These are phyloP conservation scores for Drosophila falleni DNA, from an alignment of 2,888 invertebrate genomes.

Conservation along the genomic window DNA sequence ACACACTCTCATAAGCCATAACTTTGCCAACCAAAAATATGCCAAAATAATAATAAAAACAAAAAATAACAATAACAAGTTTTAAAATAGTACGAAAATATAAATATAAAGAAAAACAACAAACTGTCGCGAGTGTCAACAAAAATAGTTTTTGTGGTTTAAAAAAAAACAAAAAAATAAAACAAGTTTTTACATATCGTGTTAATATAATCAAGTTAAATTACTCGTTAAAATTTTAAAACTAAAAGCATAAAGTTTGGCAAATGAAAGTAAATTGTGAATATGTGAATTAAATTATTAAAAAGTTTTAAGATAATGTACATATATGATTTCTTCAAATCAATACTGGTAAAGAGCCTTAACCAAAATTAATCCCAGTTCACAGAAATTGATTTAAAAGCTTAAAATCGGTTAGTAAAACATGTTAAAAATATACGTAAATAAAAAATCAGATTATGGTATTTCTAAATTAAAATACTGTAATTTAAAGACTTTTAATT, in stretches of 20 bases:
- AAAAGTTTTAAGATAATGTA: neutral
- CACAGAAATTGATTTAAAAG: no score
- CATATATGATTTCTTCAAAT: neutral
- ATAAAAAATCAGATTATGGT: no score
- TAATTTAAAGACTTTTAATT: no score
- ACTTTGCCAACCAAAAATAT: slow-evolving; percentile 33
- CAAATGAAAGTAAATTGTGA: neutral
- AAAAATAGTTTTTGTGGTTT: neutral
- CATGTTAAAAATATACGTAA: no score
- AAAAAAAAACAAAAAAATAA: neutral
- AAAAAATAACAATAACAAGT: slow-evolving; percentile 7
- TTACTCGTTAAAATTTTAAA: neutral
- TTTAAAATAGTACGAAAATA: slow-evolving; percentile 4
- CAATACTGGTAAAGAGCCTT: neutral
- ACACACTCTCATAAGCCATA: slow-evolving; percentile 10
- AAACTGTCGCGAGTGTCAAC: slow-evolving; percentile 4
- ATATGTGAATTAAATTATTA: neutral
- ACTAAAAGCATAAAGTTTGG: neutral
- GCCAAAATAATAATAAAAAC: neutral
- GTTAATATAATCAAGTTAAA: neutral
- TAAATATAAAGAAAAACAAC: slow-evolving; percentile 4
- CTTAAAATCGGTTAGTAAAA: no score
- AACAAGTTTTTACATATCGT: neutral
- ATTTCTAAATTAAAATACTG: no score
- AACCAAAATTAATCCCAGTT: neutral